These are phyloP conservation scores for Erethizon dorsatum DNA, from an alignment of 2,797 vertebrate species.

Conservation along the genomic window DNA sequence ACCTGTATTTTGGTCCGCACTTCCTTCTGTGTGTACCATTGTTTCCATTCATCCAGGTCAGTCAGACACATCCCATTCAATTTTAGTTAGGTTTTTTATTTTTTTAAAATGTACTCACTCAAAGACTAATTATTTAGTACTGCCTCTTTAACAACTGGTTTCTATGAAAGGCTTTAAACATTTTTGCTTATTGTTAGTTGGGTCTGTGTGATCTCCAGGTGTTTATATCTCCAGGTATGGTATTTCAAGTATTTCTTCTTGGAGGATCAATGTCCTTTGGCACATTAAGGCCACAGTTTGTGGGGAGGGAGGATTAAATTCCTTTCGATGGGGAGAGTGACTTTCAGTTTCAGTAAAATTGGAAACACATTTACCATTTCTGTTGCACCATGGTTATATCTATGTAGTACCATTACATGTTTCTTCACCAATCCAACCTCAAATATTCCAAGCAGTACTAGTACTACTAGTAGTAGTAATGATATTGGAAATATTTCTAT, in stretches of 20 bases:
- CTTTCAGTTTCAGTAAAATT: constrained; percentile 11
- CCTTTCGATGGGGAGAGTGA: constrained; percentile 2
- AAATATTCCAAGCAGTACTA: background rate
- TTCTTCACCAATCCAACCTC: background rate
- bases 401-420: background rate
- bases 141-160: background rate
- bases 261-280: background rate
- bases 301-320: background rate
- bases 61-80: background rate
- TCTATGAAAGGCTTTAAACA: background rate
- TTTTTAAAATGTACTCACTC: background rate
- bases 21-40: background rate
- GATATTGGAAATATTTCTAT: background rate
- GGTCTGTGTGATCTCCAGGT: background rate
- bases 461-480: background rate
- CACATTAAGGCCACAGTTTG: background rate
- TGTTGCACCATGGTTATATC: background rate
- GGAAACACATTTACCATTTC: background rate
- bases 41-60: background rate
- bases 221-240: background rate
- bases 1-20: no score
- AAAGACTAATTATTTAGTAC: background rate
- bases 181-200: constrained; percentile 18
- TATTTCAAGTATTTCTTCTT: constrained; percentile 18
- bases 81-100: background rate